Conservation (phyloP, 2,113 vertebrate species). For the Pelvicachromis taeniatus region DNA sequence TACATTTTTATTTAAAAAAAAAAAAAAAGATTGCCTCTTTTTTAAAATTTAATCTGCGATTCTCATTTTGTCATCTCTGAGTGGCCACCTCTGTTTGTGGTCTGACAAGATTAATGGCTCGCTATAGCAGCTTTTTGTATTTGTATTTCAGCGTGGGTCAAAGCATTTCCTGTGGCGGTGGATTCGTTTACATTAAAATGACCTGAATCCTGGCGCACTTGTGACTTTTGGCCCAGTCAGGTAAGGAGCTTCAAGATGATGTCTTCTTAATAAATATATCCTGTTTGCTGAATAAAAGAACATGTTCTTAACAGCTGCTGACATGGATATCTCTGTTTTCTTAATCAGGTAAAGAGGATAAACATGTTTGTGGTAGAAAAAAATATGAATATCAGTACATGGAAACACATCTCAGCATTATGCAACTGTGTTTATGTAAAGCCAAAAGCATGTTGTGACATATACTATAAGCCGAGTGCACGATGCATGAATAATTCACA, state of each 20-base stretch:
- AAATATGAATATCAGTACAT: not conserved
- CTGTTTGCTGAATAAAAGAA: conserved; percentile 26
- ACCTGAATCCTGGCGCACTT: conserved; percentile 7
- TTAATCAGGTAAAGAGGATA: conserved; percentile 37
- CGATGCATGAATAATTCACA: conserved; percentile 6
- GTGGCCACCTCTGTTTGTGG: not conserved
- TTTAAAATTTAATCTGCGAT: not conserved
- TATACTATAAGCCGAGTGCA: not conserved
- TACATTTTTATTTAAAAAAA: not conserved
- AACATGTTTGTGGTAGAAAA: conserved; percentile 19
- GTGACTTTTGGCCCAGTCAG: not conserved
- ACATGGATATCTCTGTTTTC: conserved; percentile 38
- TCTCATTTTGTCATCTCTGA: not conserved
- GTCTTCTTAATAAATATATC: conserved; percentile 10
- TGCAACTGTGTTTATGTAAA: conserved; percentile 21
- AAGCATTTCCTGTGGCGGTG: not conserved
- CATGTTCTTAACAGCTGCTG: conserved; percentile 11
- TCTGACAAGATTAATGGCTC: conserved; percentile 1
- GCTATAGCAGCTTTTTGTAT: not conserved
- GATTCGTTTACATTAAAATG: not conserved
- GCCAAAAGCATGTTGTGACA: conserved; percentile 12
- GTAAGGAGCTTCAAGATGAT: conserved; percentile 20
- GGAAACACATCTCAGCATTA: conserved; percentile 20
- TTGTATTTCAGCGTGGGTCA: not conserved
- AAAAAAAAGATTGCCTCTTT: not conserved